Conservation (phyloP, 2,888 invertebrate genomes). For the Oasisia sp. region DNA sequence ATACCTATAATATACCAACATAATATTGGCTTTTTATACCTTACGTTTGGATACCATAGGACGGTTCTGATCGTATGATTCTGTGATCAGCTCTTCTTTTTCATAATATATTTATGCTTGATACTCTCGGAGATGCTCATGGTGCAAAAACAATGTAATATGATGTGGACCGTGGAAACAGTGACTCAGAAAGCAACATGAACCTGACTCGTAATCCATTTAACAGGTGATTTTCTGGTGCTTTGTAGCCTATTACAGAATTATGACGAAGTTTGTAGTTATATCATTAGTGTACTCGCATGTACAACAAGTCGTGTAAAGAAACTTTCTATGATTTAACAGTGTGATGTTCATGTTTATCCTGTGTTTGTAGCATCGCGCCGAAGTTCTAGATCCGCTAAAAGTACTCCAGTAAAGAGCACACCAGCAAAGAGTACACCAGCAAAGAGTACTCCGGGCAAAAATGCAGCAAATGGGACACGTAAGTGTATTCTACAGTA, state of each 20-base stretch:
- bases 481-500: conserved; percentile 18
- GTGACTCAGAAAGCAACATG: too few species aligned
- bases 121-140: too few species aligned
- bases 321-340: not conserved
- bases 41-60: too few species aligned
- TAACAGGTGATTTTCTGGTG: too few species aligned
- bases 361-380: not conserved
- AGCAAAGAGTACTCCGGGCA: conserved; percentile 10
- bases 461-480: conserved; percentile 35
- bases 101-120: too few species aligned
- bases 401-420: not conserved
- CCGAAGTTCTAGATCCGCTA: conserved; percentile 22
- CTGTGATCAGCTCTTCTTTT: too few species aligned
- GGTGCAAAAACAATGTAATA: too few species aligned
- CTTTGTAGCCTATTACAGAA: not conserved
- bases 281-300: not conserved
- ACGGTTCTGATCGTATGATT: too few species aligned
- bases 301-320: not conserved
- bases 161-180: too few species aligned
- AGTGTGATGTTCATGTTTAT: not conserved
- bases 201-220: too few species aligned
- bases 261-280: too few species aligned
- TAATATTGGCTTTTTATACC: not conserved
- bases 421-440: not conserved
- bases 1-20: not conserved